These are phyloP conservation scores for Lydus trimaculatus DNA, from an alignment of 2,888 invertebrate genomes.

Conservation along the genomic window DNA sequence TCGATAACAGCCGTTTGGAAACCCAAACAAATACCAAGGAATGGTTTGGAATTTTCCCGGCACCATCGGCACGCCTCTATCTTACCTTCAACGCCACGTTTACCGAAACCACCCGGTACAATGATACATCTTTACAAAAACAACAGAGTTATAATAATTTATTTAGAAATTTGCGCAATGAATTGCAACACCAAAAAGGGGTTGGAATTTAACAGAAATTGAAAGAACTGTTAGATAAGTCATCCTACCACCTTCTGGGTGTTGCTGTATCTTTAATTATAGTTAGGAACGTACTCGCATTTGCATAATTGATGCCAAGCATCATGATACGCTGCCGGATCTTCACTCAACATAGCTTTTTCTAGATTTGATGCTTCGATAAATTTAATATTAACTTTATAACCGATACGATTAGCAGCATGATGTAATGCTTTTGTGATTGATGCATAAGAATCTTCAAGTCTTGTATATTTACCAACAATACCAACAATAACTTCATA, in stretches of 20 bases:
- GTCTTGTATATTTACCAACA: conserved; percentile 96
- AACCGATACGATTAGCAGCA: conserved; percentile 85
- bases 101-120: conserved; percentile 98
- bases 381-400: conserved; percentile 85
- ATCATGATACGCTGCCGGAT: conserved; percentile 88
- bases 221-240: no score
- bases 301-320: conserved; percentile 93
- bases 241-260: no score
- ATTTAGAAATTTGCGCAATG: no score
- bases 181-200: no score
- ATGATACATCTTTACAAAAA: conserved; percentile 81
- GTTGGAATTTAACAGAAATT: no score
- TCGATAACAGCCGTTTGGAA: conserved; percentile 97
- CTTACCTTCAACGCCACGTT: conserved; percentile 95
- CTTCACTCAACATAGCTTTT: conserved; percentile 70
- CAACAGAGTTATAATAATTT: no score
- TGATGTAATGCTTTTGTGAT: conserved; percentile 95
- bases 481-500: conserved; percentile 87
- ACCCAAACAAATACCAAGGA: conserved; percentile 97
- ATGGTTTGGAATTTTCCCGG: conserved; percentile 86
- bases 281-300: conserved; percentile 67
- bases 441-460: conserved; percentile 97
- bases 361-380: conserved; percentile 93
- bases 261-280: neutral
- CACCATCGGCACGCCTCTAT: conserved; percentile 95